Evolutionary conservation across 1,140 invertebrate genomes (phyloP), one percentile per base, ranked within the genome.

Genomic region (Pinna nobilis): DNA sequence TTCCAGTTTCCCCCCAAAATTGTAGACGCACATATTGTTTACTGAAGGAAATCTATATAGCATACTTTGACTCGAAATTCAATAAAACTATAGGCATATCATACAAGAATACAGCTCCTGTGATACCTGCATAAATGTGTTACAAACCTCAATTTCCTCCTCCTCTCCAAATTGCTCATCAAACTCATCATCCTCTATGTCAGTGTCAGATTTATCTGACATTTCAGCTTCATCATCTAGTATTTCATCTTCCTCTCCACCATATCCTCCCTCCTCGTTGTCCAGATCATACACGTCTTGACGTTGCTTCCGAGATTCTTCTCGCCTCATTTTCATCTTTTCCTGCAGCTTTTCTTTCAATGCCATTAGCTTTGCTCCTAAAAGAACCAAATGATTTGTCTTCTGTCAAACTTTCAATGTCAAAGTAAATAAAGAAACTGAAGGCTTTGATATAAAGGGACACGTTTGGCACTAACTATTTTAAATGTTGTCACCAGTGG

Each of bases 181-280:
- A 73, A 72, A 78, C 6, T 84, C 77, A 55, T 78, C 74, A 65
- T 81, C 77, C n/a, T 79, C 77, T 15, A 75, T 66, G 74, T 83
- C 83, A 18, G 81, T 80, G 60, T 84, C 81, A 18, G 80, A 80
- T 20, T 74, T 33, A 44, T 83, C 81, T 9, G 81, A 76, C 72
- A 81, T 64, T 66, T 84, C 83, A 30, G 80, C 80, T 53, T 85
- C 84, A 49, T 78, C 41, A 61, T 75, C 69, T 13, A 75, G 37
- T 11, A 75, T 61, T 32, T 72, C 76, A 11, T 71, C 74, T 18
- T 76, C 77, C n/a, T 71, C 68, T 13, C 57, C 79, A 18, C 70
- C 76, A 11, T 51, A 72, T n/a, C 73, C 76, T 32, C 74, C 81
- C 57, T 82, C 83, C 68, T 84, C 83, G 60, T 84, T 84, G 44